Evolutionary conservation across 2,797 vertebrate genomes (phyloP).

Genomic region (Pelodytes ibericus): DNA sequence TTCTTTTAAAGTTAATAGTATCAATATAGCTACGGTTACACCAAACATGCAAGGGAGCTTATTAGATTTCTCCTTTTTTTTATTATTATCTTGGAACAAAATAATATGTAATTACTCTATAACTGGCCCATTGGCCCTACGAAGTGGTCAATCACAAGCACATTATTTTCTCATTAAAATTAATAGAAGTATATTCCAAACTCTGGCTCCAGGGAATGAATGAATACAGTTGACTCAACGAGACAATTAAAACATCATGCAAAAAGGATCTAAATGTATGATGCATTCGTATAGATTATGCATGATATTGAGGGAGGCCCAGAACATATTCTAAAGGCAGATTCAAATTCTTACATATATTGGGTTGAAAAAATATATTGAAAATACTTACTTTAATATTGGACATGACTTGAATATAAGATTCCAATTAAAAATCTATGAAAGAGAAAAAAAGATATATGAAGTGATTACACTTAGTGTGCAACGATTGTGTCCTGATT

Average conservation of each 20-base stretch:
- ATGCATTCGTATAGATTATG: background rate
- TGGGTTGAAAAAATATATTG: no score
- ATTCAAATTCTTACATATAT: no score
- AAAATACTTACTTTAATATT: no score
- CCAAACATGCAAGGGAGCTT: background rate
- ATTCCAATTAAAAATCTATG: no score
- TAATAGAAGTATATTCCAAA: background rate
- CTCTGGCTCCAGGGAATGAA: background rate
- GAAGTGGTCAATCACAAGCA: background rate
- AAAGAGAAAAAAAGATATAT: no score
- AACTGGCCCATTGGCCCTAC: background rate
- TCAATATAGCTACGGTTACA: background rate
- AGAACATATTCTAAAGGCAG: no score
- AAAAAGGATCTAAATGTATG: background rate
- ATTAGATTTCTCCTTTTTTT: no score
- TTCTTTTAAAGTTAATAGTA: no score
- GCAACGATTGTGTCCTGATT: no score
- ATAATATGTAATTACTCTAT: background rate
- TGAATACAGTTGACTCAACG: background rate
- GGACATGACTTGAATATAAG: no score
- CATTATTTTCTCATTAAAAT: slow-evolving; percentile 5
- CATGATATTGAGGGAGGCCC: background rate
- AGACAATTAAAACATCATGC: background rate
- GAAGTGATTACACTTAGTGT: no score
- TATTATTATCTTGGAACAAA: background rate